Percentiles rank a stretch among this genome's conserved stretches.
phyloP scores from a whole-genome alignment of 1,140 invertebrate genomes.

The Drosophila quadrilineata region DNA sequence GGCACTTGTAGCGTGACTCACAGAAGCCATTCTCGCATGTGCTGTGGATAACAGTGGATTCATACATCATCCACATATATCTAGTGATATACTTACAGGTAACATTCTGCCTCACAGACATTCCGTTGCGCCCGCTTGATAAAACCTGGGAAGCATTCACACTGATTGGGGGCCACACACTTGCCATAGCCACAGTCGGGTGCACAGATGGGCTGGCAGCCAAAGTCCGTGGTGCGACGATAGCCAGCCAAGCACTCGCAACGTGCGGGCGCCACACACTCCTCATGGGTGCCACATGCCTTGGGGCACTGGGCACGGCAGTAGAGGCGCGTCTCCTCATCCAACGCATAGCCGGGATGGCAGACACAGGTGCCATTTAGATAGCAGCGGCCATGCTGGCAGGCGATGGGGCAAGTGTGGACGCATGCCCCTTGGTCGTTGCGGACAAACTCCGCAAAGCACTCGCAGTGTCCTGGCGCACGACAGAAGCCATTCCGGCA shows the following conservation, averaged over 20 bases:
- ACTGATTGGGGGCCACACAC: slow-evolving; percentile 84
- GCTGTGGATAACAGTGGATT: slow-evolving; percentile 13
- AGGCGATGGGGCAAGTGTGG: slow-evolving; percentile 72
- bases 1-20: slow-evolving; percentile 83
- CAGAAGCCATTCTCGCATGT: slow-evolving; percentile 84
- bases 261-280: slow-evolving; percentile 83
- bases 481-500: slow-evolving; percentile 84
- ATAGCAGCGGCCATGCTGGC: slow-evolving; percentile 80
- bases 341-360: slow-evolving; percentile 84
- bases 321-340: slow-evolving; percentile 79
- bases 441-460: slow-evolving; percentile 84
- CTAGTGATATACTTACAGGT: slow-evolving; percentile 50
- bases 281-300: slow-evolving; percentile 63
- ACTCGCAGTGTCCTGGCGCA: slow-evolving; percentile 83
- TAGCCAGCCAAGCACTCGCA: slow-evolving; percentile 85
- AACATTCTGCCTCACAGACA: slow-evolving; percentile 75
- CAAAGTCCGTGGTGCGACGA: slow-evolving; percentile 67
- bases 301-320: slow-evolving; percentile 82
- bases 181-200: slow-evolving; percentile 84
- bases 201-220: slow-evolving; percentile 73
- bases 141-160: slow-evolving; percentile 83
- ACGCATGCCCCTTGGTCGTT: slow-evolving; percentile 66
- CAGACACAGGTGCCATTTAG: slow-evolving; percentile 84
- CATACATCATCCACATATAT: neutral
- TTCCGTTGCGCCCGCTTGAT: slow-evolving; percentile 61